Base-by-base conservation (phyloP, 2,797 vertebrate species). In the Carduelis carduelis region DNA sequence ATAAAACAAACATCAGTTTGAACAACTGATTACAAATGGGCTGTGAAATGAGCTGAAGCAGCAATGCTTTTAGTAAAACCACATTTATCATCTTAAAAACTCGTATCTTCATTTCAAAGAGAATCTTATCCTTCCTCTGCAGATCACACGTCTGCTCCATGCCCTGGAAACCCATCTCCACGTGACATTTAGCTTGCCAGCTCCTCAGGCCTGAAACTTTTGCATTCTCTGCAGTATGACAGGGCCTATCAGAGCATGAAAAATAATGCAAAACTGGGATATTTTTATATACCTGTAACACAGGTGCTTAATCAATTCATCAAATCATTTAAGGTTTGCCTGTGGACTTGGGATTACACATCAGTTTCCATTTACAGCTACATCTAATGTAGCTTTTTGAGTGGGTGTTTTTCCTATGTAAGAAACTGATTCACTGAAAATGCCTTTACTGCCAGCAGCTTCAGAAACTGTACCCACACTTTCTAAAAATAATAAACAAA, bases 401-500 rank as follows among this genome's bases (percentile, higher is more conserved):
- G 50, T 50, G 68, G 11, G 2, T 0, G 0, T 32, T 65, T 79
- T 56, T 28, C 5, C 65, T 19, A 14, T 5, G 6, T 21, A 79
- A 75, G 37, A 80, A n/a, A 24, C n/a, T 39, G 56, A 94, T 86
- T 68, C 80, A 81, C 30, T 61, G 72, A 70, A 95, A 91, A 81
- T 1, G 8, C 46, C 74, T 86, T 71, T 47, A 30, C 32, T 86
- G 86, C 55, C 85, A 89, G 56, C 12, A 80, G 35, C 65, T 68
- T 66, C 65, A 69, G 64, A 57, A 83, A 78, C 18, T 5, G 2
- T 46, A 81, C 50, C 61, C 80, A 91, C 49, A 37, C 60, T 71
- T 85, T 68, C 80, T 74, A 93, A 95, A 93, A 85, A 91, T 75
- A 83, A 91, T 26, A 55, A 87, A 41, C 21, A 91, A 94, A 80